These are phyloP conservation scores for Scopus umbretta DNA, from an alignment of 2,113 vertebrate species.

Conservation along the genomic window DNA sequence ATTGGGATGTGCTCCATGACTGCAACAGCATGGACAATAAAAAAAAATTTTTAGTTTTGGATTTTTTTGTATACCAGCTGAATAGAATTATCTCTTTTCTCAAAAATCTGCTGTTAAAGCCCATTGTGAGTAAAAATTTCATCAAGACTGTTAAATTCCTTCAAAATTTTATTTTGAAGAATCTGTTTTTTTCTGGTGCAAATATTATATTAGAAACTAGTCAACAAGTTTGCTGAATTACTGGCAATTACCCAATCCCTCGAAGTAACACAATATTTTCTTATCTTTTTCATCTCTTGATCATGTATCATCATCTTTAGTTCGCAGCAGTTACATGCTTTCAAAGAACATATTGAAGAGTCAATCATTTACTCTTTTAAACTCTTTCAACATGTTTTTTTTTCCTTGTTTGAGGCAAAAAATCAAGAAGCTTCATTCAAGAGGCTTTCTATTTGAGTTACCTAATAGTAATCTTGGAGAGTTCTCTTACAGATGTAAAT, in stretches of 20 bases:
- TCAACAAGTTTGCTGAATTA: not conserved
- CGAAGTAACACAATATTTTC: not conserved
- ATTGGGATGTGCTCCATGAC: not conserved
- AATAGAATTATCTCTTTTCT: not conserved
- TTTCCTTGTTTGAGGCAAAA: not conserved
- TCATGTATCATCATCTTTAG: not conserved
- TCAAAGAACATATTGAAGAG: not conserved
- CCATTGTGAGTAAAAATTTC: not conserved
- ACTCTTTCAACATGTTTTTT: not conserved
- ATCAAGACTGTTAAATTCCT: not conserved
- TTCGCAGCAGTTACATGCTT: not conserved
- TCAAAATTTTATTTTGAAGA: not conserved
- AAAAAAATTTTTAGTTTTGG: not conserved
- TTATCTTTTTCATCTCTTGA: not conserved
- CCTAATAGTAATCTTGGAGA: not conserved
- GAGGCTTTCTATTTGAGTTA: not conserved
- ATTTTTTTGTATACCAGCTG: not conserved
- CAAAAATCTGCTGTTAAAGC: not conserved
- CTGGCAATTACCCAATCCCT: not conserved
- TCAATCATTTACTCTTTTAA: not conserved
- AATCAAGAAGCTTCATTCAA: not conserved
- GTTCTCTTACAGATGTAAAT: not conserved
- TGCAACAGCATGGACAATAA: accelerated
- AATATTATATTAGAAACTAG: not conserved
- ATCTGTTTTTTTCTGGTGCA: not conserved